A percentile compares a stretch with the other conserved stretches of the same genome.
These are phyloP conservation scores for Ageneiosus marmoratus DNA, from an alignment of 2,113 vertebrate genomes.

Conservation along the genomic window DNA sequence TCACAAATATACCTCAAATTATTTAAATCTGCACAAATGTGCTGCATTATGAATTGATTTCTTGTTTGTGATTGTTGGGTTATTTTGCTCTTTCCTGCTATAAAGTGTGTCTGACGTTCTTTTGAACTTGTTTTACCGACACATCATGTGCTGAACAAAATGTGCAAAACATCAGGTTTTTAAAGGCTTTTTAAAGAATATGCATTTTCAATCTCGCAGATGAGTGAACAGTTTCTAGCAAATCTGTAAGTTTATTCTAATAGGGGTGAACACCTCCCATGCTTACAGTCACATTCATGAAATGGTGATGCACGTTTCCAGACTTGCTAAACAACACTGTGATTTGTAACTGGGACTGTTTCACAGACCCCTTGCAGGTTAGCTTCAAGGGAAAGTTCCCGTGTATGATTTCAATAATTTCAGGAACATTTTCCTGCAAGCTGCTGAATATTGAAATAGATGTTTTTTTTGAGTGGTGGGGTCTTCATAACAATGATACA, in stretches of 20 bases:
- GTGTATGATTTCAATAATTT: background rate
- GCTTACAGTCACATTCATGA: background rate
- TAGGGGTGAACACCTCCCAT: background rate
- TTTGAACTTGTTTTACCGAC: background rate
- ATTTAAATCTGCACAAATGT: background rate
- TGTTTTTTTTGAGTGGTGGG: background rate
- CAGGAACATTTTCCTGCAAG: background rate
- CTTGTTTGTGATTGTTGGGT: background rate
- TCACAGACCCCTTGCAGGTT: background rate
- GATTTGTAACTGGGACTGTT: slow-evolving; percentile 1
- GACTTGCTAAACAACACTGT: background rate
- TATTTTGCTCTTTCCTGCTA: background rate
- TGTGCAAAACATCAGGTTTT: background rate
- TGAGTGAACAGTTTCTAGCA: background rate
- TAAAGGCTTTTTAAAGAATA: background rate
- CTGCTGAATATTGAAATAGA: background rate
- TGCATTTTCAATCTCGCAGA: background rate
- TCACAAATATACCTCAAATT: background rate
- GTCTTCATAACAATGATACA: slow-evolving; percentile 1
- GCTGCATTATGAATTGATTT: background rate
- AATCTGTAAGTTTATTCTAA: background rate
- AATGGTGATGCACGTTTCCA: background rate
- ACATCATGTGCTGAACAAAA: background rate
- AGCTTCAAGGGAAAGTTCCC: background rate
- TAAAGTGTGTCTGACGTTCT: background rate